Percentiles rank a stretch among this genome's conserved stretches.
phyloP scores from a whole-genome alignment of 2,113 vertebrate species.

The Brienomyrus longianalis region DNA sequence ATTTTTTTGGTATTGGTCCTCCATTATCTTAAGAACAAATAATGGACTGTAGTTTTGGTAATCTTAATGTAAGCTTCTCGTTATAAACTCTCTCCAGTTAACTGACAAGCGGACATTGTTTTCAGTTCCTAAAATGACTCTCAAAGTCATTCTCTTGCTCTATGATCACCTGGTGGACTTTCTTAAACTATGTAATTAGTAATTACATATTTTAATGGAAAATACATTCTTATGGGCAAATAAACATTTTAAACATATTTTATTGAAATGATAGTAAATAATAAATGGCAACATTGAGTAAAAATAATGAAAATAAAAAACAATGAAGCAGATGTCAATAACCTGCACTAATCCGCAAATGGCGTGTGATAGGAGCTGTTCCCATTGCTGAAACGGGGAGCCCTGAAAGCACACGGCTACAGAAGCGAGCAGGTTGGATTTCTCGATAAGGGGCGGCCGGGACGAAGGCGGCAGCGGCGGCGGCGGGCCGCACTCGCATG shows the following conservation, averaged over 20 bases:
- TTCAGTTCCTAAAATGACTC: background rate
- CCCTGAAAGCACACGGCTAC: background rate
- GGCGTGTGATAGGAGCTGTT: background rate
- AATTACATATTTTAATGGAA: background rate
- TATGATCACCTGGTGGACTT: background rate
- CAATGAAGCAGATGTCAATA: background rate
- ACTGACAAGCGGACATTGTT: background rate
- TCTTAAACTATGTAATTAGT: background rate
- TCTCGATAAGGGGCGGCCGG: slow-evolving; percentile 83
- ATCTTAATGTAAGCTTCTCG: background rate
- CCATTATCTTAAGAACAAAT: background rate
- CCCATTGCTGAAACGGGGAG: background rate
- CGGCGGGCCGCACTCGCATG: slow-evolving; percentile 75
- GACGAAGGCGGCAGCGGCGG: slow-evolving; percentile 47
- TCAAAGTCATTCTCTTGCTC: background rate
- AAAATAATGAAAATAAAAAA: background rate
- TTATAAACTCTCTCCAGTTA: background rate
- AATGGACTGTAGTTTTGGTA: background rate
- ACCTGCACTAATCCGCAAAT: background rate
- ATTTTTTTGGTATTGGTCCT: background rate
- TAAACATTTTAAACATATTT: background rate
- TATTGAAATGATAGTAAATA: background rate
- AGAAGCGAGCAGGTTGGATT: slow-evolving; percentile 65
- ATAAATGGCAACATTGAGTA: background rate
- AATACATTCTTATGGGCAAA: background rate